These are phyloP conservation scores for Tachysurus fulvidraco DNA, from an alignment of 2,113 vertebrate species.

Conservation along the genomic window DNA sequence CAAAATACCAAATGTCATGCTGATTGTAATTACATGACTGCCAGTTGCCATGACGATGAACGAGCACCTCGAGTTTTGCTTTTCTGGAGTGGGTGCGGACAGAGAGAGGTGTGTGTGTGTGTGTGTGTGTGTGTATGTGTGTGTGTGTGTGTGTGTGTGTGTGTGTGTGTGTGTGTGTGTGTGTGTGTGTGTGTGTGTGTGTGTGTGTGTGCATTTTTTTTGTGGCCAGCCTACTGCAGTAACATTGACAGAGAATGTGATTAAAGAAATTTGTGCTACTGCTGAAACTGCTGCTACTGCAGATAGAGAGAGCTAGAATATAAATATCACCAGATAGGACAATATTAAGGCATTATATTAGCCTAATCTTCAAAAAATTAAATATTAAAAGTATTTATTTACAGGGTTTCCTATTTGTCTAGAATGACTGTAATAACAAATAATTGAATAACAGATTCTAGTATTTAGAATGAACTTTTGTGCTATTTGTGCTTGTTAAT, in stretches of 20 bases:
- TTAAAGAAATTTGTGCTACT: slow-evolving; percentile 15
- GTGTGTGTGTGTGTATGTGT: not conserved
- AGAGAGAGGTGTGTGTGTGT: not conserved
- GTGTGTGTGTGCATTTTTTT: slow-evolving; percentile 17
- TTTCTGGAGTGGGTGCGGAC: slow-evolving; percentile 6
- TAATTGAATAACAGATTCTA: not conserved
- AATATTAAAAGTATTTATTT: not conserved
- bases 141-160: not conserved
- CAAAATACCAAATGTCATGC: slow-evolving; percentile 66
- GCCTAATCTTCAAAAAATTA: not conserved
- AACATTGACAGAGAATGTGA: slow-evolving; percentile 30
- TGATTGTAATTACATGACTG: slow-evolving; percentile 68
- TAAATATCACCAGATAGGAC: not conserved
- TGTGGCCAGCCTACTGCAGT: slow-evolving; percentile 29
- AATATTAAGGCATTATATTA: not conserved
- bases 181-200: not conserved
- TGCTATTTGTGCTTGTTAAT: not conserved
- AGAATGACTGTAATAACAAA: not conserved
- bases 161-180: not conserved
- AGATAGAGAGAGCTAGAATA: not conserved
- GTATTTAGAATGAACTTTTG: not conserved
- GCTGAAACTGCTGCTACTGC: slow-evolving; percentile 30
- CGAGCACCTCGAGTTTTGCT: slow-evolving; percentile 14
- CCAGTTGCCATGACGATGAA: slow-evolving; percentile 63
- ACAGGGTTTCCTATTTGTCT: not conserved